Evolutionary conservation across 2,113 vertebrate species (phyloP).

Genomic region (Cyanoramphus novaezelandiae): DNA sequence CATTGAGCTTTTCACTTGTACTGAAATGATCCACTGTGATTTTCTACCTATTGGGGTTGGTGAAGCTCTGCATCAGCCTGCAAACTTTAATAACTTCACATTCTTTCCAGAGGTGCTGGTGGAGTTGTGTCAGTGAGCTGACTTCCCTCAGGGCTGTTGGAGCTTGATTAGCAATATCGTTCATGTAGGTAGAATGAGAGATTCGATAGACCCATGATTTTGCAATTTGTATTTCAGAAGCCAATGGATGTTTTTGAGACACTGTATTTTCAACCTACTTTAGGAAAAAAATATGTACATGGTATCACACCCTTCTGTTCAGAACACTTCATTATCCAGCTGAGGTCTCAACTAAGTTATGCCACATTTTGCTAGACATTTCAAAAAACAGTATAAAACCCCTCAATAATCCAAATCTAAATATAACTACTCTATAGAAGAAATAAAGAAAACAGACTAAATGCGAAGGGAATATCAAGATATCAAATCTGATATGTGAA

Average conservation of each 20-base stretch:
- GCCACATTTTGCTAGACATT: not conserved
- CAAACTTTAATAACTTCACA: not conserved
- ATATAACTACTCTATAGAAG: not conserved
- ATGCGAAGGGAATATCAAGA: not conserved
- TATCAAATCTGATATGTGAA: not conserved
- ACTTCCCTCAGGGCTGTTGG: not conserved
- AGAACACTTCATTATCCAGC: not conserved
- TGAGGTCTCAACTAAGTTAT: not conserved
- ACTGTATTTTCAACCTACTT: not conserved
- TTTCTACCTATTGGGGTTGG: not conserved
- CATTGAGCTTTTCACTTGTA: not conserved
- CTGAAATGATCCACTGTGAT: not conserved
- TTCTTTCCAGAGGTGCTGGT: not conserved
- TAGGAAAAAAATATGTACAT: not conserved
- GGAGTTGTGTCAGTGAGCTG: not conserved
- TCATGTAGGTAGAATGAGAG: not conserved
- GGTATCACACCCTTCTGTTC: not conserved
- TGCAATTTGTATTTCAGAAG: not conserved
- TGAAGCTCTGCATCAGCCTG: not conserved
- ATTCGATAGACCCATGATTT: not conserved
- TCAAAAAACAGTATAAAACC: not conserved
- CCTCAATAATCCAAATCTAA: not conserved
- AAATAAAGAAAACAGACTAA: not conserved
- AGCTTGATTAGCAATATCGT: not conserved
- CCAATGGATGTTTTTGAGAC: not conserved